Conservation (phyloP, 2,113 vertebrate species). For the Podarcis muralis region DNA sequence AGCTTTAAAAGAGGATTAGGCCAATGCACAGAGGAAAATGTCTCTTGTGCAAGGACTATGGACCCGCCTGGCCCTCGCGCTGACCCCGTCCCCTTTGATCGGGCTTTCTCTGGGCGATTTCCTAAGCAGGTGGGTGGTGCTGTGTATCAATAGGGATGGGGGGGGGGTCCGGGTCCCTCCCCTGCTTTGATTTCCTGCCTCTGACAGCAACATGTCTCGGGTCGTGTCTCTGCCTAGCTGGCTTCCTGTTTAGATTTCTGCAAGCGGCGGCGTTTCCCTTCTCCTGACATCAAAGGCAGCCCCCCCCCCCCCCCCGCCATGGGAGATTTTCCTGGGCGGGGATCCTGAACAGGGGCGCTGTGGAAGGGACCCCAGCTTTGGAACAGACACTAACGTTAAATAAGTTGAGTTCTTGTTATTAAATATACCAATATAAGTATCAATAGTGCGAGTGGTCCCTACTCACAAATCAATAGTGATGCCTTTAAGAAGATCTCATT, state of each 20-base stretch:
- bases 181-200: not conserved
- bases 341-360: not conserved
- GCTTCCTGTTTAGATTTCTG: conserved; percentile 10
- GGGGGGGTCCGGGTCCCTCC: no score
- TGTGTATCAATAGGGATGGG: not conserved
- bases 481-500: no score
- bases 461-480: no score
- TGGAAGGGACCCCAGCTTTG: no score
- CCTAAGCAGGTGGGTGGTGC: not conserved
- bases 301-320: not conserved
- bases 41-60: not conserved
- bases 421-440: no score
- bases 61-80: no score
- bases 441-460: no score
- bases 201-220: not conserved
- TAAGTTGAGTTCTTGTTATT: no score
- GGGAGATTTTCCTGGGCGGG: not conserved
- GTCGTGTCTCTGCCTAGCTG: not conserved
- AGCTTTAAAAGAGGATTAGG: no score
- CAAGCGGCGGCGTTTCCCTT: not conserved
- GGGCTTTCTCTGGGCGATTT: no score
- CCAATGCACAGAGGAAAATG: no score
- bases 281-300: not conserved
- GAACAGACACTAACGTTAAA: no score
- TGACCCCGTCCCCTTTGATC: not conserved